Evolutionary conservation across 2,113 vertebrate species (phyloP).

Genomic region (Burhinus bistriatus): DNA sequence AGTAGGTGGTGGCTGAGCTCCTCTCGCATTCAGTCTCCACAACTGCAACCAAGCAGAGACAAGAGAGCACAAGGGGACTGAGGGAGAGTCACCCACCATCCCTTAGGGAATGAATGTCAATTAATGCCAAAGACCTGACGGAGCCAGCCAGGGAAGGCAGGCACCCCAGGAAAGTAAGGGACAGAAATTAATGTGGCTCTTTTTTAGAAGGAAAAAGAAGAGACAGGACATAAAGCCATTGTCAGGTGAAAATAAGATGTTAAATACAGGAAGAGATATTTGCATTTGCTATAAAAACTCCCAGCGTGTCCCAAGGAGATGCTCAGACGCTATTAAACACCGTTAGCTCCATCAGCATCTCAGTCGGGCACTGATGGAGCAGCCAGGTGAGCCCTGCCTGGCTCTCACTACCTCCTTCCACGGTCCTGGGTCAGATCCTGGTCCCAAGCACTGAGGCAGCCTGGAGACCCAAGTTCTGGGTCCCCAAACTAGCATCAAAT

Average conservation of each 20-base stretch:
- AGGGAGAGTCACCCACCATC: background rate
- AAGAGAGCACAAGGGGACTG: background rate
- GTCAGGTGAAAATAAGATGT: background rate
- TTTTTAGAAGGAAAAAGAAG: background rate
- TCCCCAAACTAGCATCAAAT: background rate
- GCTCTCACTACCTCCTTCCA: background rate
- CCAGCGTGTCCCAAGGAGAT: background rate
- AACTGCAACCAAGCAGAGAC: constrained; percentile 68
- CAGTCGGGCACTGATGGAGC: background rate
- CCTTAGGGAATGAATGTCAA: background rate
- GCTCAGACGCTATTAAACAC: background rate
- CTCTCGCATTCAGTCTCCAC: constrained; percentile 93
- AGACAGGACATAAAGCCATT: background rate
- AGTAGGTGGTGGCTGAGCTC: constrained; percentile 97
- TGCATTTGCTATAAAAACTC: background rate
- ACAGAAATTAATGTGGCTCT: background rate
- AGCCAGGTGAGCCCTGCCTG: background rate
- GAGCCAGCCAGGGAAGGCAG: background rate
- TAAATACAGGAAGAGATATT: background rate
- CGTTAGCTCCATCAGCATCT: background rate
- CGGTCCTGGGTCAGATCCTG: background rate
- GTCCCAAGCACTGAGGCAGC: background rate
- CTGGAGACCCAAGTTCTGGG: background rate
- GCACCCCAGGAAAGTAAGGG: background rate
- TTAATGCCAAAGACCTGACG: background rate